Evolutionary conservation across 2,888 invertebrate species (phyloP).

Genomic region (Morpho helenor): DNA sequence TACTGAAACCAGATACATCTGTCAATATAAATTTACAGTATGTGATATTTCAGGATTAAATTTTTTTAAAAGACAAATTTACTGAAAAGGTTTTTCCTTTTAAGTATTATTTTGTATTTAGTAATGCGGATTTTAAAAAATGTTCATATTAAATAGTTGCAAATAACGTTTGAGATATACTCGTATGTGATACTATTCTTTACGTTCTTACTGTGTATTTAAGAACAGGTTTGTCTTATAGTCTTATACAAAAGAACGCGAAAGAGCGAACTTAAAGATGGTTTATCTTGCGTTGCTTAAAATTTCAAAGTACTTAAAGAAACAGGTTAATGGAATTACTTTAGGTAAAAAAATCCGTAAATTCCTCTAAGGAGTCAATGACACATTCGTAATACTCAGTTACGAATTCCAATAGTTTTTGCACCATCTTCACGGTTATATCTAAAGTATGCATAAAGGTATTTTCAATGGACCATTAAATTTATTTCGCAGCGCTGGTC

Average conservation of each 20-base stretch:
- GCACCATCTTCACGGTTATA: constrained; percentile 32
- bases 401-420: constrained; percentile 43
- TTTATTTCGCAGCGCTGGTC: constrained; percentile 34
- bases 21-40: too few relatives aligned
- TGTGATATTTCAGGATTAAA: too few relatives aligned
- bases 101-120: too few relatives aligned
- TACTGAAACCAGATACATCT: too few relatives aligned
- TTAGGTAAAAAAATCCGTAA: constrained; percentile 17
- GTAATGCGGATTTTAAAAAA: too few relatives aligned
- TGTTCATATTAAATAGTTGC: too few relatives aligned
- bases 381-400: constrained; percentile 38
- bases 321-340: constrained; percentile 22
- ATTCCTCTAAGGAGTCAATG: constrained; percentile 29
- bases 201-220: background rate
- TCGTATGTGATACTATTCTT: too few relatives aligned
- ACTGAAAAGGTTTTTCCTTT: too few relatives aligned
- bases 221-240: constrained; percentile 1
- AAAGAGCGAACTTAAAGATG: constrained; percentile 5
- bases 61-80: too few relatives aligned
- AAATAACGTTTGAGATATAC: too few relatives aligned
- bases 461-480: constrained; percentile 28
- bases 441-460: constrained; percentile 31
- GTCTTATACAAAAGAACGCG: constrained; percentile 7
- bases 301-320: constrained; percentile 15
- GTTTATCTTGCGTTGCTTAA: constrained; percentile 6